Evolutionary conservation across 2,113 vertebrate genomes (phyloP).

Genomic region (Centropus bengalensis): DNA sequence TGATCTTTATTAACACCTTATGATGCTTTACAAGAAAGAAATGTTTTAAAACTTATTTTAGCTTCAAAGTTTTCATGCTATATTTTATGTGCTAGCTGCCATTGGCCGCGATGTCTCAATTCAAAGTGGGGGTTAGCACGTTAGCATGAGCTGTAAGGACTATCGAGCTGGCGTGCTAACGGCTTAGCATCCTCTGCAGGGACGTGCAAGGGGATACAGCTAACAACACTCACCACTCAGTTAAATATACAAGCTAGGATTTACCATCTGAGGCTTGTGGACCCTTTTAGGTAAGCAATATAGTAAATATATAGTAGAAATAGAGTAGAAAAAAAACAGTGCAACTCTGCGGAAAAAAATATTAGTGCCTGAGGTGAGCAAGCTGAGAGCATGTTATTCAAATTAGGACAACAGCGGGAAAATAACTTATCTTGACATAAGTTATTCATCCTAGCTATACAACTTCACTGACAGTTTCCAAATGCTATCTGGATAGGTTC

Average conservation of each 20-base stretch:
- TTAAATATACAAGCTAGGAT: not conserved
- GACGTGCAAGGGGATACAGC: not conserved
- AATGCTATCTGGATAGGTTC: not conserved
- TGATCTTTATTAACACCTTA: not conserved
- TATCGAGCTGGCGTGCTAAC: not conserved
- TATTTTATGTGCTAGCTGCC: not conserved
- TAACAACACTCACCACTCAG: not conserved
- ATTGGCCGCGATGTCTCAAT: not conserved
- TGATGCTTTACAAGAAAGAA: not conserved
- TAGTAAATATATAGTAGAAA: not conserved
- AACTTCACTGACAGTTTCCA: not conserved
- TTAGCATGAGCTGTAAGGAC: not conserved
- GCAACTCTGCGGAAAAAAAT: not conserved
- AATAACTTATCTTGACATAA: constrained; percentile 24
- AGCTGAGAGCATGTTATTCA: constrained; percentile 37
- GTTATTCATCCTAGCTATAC: not conserved
- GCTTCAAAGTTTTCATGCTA: not conserved
- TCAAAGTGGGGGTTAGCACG: rapidly evolving
- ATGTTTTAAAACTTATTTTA: not conserved
- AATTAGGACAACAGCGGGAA: constrained; percentile 11
- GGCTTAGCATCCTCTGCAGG: not conserved
- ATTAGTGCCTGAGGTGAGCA: constrained; percentile 35
- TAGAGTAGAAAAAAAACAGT: not conserved
- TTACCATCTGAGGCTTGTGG: not conserved
- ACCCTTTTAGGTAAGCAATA: not conserved